Percentiles rank a stretch among this genome's conserved stretches.
phyloP scores from a whole-genome alignment of 2,888 invertebrate genomes.

The Amphimallon solstitiale region DNA sequence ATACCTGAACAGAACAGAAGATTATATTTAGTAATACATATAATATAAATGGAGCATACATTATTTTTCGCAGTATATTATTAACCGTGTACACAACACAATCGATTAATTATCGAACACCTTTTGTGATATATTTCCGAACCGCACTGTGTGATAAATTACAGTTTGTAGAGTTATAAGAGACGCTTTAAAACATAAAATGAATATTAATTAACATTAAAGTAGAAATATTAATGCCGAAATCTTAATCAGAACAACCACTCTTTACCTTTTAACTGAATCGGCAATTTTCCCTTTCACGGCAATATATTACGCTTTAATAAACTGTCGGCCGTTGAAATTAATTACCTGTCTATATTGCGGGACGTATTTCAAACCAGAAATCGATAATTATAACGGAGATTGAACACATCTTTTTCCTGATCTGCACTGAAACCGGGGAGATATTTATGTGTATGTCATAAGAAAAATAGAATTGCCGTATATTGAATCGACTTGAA shows the following conservation, averaged over 20 bases:
- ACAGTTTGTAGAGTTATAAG: constrained; percentile 2
- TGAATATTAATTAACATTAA: constrained; percentile 11
- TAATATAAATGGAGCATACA: too few species aligned
- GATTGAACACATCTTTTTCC: neutral
- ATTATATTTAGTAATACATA: too few species aligned
- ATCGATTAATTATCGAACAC: too few species aligned
- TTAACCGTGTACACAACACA: too few species aligned
- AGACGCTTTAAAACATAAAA: neutral
- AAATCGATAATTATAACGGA: neutral
- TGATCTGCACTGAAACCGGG: neutral
- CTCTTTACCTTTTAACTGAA: neutral
- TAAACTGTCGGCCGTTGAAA: constrained; percentile 6
- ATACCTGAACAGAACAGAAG: too few species aligned
- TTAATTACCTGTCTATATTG: constrained; percentile 11
- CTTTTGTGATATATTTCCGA: too few species aligned
- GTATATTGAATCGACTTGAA: too few species aligned
- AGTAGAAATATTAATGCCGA: constrained; percentile 11
- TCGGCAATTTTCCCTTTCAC: constrained; percentile 10
- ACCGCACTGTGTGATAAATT: neutral
- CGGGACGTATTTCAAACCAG: neutral
- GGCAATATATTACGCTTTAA: constrained; percentile 14
- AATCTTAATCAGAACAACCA: too few species aligned
- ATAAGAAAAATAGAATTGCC: too few species aligned
- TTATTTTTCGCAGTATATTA: too few species aligned
- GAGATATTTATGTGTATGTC: too few species aligned